Evolutionary conservation across 1,140 invertebrate species (phyloP).

Genomic region (Cardiocondyla obscurior): DNA sequence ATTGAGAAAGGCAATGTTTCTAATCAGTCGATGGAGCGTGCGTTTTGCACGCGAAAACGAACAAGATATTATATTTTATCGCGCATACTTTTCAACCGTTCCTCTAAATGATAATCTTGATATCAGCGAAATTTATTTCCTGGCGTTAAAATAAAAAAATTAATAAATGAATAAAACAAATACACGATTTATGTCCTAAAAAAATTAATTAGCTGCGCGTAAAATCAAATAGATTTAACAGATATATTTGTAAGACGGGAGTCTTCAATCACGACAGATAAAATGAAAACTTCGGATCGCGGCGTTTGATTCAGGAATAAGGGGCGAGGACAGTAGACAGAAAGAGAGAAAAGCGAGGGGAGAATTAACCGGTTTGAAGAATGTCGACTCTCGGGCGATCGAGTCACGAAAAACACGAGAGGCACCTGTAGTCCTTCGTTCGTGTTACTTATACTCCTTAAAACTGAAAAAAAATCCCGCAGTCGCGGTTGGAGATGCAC

Average conservation of each 20-base stretch:
- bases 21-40: neutral
- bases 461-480: neutral
- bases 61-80: neutral
- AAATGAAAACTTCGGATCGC: neutral
- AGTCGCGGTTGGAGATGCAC: neutral
- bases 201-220: neutral
- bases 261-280: neutral
- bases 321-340: neutral
- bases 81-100: neutral
- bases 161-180: no score
- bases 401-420: neutral
- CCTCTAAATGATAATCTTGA: neutral
- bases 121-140: no score
- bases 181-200: no score
- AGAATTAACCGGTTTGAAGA: constrained; percentile 33
- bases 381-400: constrained; percentile 9
- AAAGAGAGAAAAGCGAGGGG: neutral
- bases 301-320: neutral
- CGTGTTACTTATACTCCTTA: neutral
- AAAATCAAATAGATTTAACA: neutral
- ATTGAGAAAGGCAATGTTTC: constrained; percentile 3
- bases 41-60: neutral
- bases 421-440: constrained; percentile 10
- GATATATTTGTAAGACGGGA: neutral
- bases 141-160: no score